These are phyloP conservation scores for Vulpes lagopus DNA, from an alignment of 2,113 vertebrate species.

Conservation along the genomic window DNA sequence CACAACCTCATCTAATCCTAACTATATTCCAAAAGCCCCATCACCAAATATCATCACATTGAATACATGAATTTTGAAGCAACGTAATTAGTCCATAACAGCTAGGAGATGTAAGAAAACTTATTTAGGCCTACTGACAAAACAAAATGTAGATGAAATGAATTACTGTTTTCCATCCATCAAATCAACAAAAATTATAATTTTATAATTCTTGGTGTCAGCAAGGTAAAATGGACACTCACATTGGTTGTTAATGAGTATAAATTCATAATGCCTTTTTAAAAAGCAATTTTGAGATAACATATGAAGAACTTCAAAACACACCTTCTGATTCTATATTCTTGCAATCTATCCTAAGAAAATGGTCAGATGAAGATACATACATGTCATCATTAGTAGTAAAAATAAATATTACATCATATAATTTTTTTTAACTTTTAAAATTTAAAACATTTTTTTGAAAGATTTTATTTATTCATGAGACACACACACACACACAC, in stretches of 20 bases:
- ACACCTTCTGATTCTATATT: not conserved
- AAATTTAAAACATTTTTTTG: fast-evolving
- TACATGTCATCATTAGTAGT: not conserved
- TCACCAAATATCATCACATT: not conserved
- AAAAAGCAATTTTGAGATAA: slow-evolving; percentile 20
- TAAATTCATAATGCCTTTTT: not conserved
- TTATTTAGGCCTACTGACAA: not conserved
- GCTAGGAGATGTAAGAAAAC: slow-evolving; percentile 12
- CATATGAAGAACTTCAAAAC: not conserved
- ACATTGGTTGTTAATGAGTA: not conserved
- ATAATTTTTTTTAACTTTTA: not conserved
- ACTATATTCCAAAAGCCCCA: not conserved
- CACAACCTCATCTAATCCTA: not conserved
- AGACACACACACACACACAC: too few relatives aligned
- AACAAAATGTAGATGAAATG: not conserved
- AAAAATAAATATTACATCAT: not conserved
- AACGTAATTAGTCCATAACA: not conserved
- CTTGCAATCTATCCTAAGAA: not conserved
- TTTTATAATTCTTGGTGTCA: not conserved
- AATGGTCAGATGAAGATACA: not conserved
- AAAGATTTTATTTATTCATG: too few relatives aligned
- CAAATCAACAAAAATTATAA: not conserved
- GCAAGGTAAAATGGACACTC: not conserved
- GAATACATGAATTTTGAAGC: not conserved
- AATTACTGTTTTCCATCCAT: not conserved